Percentiles rank a stretch among this genome's conserved stretches.
phyloP scores from a whole-genome alignment of 2,888 invertebrate species.

The Phortica magna region DNA sequence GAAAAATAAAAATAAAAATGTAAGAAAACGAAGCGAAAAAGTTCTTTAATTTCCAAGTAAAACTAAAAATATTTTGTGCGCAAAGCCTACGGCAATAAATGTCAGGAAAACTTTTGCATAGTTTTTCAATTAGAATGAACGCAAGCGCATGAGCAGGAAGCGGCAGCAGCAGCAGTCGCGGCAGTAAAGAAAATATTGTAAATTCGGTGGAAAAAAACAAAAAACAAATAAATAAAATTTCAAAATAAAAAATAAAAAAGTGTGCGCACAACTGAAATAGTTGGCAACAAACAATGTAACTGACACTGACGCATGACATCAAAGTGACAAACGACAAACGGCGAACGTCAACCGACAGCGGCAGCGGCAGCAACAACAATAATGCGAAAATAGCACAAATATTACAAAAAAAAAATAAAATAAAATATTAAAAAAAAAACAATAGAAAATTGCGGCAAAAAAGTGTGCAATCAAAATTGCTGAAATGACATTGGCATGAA shows the following conservation, averaged over 20 bases:
- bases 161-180: background rate
- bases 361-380: slow-evolving; percentile 15
- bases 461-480: slow-evolving; percentile 4
- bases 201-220: slow-evolving; percentile 38
- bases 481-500: background rate
- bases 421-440: background rate
- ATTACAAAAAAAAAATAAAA: slow-evolving; percentile 17
- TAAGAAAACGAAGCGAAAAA: slow-evolving; percentile 42
- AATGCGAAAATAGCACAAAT: slow-evolving; percentile 23
- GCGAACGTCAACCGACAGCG: slow-evolving; percentile 30
- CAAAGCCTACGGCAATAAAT: slow-evolving; percentile 65
- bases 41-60: slow-evolving; percentile 65
- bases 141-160: slow-evolving; percentile 1
- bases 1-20: background rate
- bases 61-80: slow-evolving; percentile 37
- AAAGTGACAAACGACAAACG: slow-evolving; percentile 47
- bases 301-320: slow-evolving; percentile 50
- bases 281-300: slow-evolving; percentile 39
- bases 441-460: background rate
- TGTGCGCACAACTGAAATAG: background rate
- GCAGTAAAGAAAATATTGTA: slow-evolving; percentile 7
- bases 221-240: slow-evolving; percentile 37
- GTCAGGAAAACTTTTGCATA: slow-evolving; percentile 61
- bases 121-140: slow-evolving; percentile 64
- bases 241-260: background rate